A percentile compares a stretch with the other conserved stretches of the same genome.
Conservation (phyloP, 2,888 invertebrate genomes). For the Venusia cambrica region DNA sequence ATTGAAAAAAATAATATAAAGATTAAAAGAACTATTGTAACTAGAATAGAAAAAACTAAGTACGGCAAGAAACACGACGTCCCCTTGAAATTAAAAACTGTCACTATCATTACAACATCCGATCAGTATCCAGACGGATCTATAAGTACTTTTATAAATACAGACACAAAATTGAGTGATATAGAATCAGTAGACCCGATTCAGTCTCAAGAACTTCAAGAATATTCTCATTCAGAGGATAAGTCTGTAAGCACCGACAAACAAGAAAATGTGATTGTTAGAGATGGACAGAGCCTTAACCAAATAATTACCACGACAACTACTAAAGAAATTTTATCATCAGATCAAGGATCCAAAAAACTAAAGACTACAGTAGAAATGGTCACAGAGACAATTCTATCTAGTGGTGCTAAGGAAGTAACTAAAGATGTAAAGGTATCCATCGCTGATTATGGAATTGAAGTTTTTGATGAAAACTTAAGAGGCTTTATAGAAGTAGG, state of each 20-base stretch:
- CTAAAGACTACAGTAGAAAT: conserved; percentile 60
- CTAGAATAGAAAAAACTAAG: conserved; percentile 51
- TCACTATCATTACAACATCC: conserved; percentile 55
- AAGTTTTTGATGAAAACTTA: conserved; percentile 56
- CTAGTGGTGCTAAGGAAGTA: conserved; percentile 61
- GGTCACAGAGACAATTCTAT: conserved; percentile 55
- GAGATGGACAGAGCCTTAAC: conserved; percentile 51
- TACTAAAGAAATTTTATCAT: conserved; percentile 58
- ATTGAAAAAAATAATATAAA: conserved; percentile 42
- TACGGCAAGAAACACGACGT: conserved; percentile 44
- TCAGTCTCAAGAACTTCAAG: conserved; percentile 39
- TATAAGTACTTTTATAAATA: conserved; percentile 53
- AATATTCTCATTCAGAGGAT: conserved; percentile 48
- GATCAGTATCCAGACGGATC: conserved; percentile 62
- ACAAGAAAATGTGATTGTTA: conserved; percentile 43
- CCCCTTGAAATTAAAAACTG: conserved; percentile 51
- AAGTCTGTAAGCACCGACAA: conserved; percentile 54
- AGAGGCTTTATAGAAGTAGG: conserved; percentile 49
- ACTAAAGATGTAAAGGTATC: conserved; percentile 68
- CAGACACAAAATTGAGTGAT: conserved; percentile 58
- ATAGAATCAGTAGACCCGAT: conserved; percentile 38
- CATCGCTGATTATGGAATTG: conserved; percentile 54
- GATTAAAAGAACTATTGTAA: conserved; percentile 49
- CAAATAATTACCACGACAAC: conserved; percentile 65
- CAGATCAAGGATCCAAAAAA: conserved; percentile 50